A percentile compares a stretch with the other conserved stretches of the same genome.
These are phyloP conservation scores for Colinus virginianus DNA, from an alignment of 2,113 vertebrate genomes.

Conservation along the genomic window DNA sequence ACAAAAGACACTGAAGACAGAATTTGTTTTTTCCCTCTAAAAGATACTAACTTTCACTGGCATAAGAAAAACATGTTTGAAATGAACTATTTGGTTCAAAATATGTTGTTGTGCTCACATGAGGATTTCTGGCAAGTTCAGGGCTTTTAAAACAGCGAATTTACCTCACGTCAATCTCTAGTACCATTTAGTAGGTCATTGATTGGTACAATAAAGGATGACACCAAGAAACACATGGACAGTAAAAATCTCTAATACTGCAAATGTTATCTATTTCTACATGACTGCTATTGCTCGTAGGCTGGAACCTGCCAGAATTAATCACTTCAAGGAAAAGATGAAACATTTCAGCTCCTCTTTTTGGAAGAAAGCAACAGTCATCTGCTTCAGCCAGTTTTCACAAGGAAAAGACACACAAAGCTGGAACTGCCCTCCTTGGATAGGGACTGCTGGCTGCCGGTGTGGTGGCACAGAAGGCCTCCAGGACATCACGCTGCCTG, in stretches of 20 bases:
- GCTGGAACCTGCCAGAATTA: not conserved
- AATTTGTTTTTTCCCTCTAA: not conserved
- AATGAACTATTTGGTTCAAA: not conserved
- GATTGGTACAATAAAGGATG: not conserved
- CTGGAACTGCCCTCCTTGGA: not conserved
- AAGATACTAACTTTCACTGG: not conserved
- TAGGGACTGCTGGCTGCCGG: not conserved
- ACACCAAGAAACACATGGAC: not conserved
- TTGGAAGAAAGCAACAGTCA: no score
- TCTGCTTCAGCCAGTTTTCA: not conserved
- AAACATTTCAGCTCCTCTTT: not conserved
- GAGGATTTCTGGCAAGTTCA: not conserved
- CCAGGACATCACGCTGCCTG: not conserved
- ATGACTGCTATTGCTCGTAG: not conserved
- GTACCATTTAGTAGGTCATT: not conserved
- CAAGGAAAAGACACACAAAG: not conserved
- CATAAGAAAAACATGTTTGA: not conserved
- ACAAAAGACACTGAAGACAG: no score
- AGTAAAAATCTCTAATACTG: not conserved
- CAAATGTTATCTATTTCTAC: not conserved
- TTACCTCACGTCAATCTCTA: not conserved
- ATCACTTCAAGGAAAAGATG: not conserved
- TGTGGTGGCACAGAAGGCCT: not conserved
- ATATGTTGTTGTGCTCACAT: not conserved
- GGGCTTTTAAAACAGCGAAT: not conserved